Conservation (phyloP, 2,797 vertebrate genomes). For the Sus cebifrons region DNA sequence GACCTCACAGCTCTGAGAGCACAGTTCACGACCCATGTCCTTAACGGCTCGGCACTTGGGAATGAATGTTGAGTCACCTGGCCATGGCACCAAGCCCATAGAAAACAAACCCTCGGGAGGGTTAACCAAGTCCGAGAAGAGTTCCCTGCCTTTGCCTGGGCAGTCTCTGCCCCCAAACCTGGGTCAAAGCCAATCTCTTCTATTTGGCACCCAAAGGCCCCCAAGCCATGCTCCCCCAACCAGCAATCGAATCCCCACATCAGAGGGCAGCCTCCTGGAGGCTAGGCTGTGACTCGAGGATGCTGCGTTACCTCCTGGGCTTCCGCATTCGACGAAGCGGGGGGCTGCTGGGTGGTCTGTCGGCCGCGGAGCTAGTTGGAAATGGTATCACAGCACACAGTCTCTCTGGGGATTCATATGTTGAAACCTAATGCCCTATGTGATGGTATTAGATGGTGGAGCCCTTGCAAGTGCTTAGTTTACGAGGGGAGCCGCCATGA, state of each 20-base stretch:
- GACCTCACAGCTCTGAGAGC: not conserved
- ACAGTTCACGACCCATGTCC: not conserved
- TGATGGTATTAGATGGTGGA: too few relatives aligned
- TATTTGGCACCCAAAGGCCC: not conserved
- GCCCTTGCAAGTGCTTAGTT: too few relatives aligned
- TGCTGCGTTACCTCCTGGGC: too few relatives aligned
- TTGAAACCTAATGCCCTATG: too few relatives aligned
- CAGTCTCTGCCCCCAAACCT: not conserved
- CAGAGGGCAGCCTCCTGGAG: too few relatives aligned
- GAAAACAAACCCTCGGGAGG: not conserved
- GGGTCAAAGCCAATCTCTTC: slow-evolving; percentile 16
- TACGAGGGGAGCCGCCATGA: too few relatives aligned
- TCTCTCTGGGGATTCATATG: too few relatives aligned
- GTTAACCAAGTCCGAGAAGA: not conserved
- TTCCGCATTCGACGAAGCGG: too few relatives aligned
- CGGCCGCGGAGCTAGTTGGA: too few relatives aligned
- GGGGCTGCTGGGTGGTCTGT: too few relatives aligned
- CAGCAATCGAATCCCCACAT: not conserved
- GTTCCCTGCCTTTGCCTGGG: not conserved
- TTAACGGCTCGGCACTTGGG: not conserved
- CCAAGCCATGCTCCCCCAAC: not conserved
- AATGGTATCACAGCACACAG: too few relatives aligned
- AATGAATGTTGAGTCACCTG: not conserved
- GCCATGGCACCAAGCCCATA: not conserved
- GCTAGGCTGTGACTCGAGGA: too few relatives aligned